Conservation (phyloP, 2,113 vertebrate genomes). For the Xenotilapia flavipinnis region DNA sequence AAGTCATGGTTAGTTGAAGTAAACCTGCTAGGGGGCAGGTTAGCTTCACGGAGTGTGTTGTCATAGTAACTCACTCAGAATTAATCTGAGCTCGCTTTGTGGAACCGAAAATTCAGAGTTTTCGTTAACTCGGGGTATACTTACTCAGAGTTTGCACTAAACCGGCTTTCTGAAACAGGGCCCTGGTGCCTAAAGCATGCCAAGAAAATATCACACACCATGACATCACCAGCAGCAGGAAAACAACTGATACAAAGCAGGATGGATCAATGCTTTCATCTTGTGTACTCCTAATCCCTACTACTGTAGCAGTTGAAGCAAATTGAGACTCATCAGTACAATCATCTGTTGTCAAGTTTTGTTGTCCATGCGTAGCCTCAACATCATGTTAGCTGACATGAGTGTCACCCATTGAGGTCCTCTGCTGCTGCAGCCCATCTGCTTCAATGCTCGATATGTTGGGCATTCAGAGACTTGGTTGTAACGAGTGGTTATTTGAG, state of each 20-base stretch:
- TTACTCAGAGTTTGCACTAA: no score
- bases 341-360: neutral
- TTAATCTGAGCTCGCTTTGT: no score
- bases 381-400: neutral
- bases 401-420: neutral
- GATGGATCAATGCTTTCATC: accelerated
- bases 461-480: neutral
- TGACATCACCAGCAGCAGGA: neutral
- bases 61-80: no score
- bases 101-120: no score
- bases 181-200: neutral
- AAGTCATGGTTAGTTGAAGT: no score
- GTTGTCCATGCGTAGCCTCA: neutral
- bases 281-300: neutral
- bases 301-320: neutral
- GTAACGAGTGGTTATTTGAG: neutral
- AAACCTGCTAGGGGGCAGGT: no score
- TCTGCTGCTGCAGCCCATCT: neutral
- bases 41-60: no score
- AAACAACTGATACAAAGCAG: neutral
- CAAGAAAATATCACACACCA: neutral
- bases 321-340: neutral
- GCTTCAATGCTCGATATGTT: neutral
- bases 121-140: no score
- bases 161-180: no score